A percentile compares a stretch with the other conserved stretches of the same genome.
Evolutionary conservation across 2,888 invertebrate species (phyloP).

Genomic region (Molorchus minor): DNA sequence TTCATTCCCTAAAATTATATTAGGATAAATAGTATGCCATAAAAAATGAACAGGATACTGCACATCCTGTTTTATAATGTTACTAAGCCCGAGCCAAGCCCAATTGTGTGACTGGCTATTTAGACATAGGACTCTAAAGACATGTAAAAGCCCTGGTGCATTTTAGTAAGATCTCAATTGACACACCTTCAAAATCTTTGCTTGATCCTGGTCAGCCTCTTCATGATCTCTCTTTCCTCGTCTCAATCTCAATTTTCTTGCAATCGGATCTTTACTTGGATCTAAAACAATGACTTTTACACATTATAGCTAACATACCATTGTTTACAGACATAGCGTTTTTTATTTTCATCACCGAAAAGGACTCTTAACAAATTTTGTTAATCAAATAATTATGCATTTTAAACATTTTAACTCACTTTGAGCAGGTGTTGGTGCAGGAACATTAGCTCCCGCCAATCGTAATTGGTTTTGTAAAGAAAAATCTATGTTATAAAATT

Average conservation of each 20-base stretch:
- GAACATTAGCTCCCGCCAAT: constrained; percentile 88
- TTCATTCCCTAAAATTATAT: constrained; percentile 76
- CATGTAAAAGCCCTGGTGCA: no score
- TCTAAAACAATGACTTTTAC: constrained; percentile 60
- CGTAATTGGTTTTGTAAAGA: constrained; percentile 94
- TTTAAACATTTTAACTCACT: constrained; percentile 69
- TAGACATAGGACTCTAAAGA: no score
- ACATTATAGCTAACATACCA: no score
- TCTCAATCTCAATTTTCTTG: constrained; percentile 89
- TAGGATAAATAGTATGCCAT: constrained; percentile 6
- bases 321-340: no score
- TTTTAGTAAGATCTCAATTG: no score
- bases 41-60: no score
- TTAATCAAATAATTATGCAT: no score
- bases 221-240: constrained; percentile 81
- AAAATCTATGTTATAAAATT: constrained; percentile 99
- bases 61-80: no score
- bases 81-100: no score
- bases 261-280: constrained; percentile 88
- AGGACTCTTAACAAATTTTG: no score
- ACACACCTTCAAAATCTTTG: constrained; percentile 81
- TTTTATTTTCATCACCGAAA: no score
- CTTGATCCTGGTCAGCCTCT: constrained; percentile 85
- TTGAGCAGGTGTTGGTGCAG: constrained; percentile 74
- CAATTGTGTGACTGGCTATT: no score